These are phyloP conservation scores for Botia almorhae DNA, from an alignment of 2,797 vertebrate species.

Conservation along the genomic window DNA sequence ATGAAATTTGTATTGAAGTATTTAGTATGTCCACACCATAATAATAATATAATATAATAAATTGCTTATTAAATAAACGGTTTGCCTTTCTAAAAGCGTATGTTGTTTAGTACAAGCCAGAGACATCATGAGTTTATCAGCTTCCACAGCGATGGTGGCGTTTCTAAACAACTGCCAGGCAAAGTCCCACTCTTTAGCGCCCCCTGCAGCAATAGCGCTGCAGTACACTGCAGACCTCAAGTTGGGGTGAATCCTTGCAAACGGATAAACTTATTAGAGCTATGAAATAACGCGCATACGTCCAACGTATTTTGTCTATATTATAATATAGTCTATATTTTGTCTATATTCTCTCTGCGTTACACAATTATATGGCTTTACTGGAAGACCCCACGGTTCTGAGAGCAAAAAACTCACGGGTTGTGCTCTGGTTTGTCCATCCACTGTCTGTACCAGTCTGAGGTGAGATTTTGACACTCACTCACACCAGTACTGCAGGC, in stretches of 20 bases:
- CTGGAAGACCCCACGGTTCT: neutral
- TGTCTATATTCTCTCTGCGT: no score
- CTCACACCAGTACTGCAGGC: conserved; percentile 79
- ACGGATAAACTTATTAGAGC: neutral
- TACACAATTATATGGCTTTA: no score
- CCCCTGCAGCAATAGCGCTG: conserved; percentile 81
- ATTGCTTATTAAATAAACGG: neutral
- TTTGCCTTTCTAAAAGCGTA: conserved; percentile 81
- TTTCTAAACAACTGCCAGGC: conserved; percentile 78
- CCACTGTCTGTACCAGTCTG: conserved; percentile 69
- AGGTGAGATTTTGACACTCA: conserved; percentile 71
- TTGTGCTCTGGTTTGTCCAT: neutral
- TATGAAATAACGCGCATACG: neutral
- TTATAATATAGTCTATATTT: neutral
- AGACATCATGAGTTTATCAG: conserved; percentile 81
- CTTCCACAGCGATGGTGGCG: conserved; percentile 79
- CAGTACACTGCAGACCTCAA: conserved; percentile 88
- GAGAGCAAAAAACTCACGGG: conserved; percentile 67
- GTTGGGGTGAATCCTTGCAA: conserved; percentile 83
- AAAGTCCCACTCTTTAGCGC: conserved; percentile 81
- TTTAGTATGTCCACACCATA: no score
- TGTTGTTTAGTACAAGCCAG: conserved; percentile 80
- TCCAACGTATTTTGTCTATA: neutral
- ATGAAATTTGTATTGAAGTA: neutral
- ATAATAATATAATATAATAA: no score